Evolutionary conservation across 2,888 invertebrate genomes (phyloP).

Genomic region (Volucella inflata): DNA sequence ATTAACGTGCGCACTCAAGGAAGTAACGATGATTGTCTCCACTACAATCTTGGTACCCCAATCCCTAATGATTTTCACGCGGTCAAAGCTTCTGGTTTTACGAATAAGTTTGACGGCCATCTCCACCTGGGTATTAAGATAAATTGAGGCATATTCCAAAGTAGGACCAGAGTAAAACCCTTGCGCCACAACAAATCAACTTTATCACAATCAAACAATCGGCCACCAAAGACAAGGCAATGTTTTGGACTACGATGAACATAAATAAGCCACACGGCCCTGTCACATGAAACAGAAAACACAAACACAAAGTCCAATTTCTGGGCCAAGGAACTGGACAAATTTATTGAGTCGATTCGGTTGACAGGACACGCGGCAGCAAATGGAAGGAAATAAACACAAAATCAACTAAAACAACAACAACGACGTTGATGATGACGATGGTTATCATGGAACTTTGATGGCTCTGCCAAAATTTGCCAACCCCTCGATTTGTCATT

Average conservation of each 20-base stretch:
- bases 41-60: not conserved
- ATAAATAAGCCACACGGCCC: conserved; percentile 70
- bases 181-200: conserved; percentile 64
- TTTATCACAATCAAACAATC: conserved; percentile 60
- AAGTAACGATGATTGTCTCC: conserved; percentile 27
- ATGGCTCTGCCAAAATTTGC: conserved; percentile 67
- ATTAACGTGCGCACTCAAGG: conserved; percentile 49
- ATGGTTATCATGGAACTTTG: conserved; percentile 61
- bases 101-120: conserved; percentile 13
- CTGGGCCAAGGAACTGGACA: conserved; percentile 43
- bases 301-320: conserved; percentile 7
- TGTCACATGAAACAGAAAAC: conserved; percentile 59
- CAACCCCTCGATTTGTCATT: conserved; percentile 69
- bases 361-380: conserved; percentile 65
- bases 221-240: conserved; percentile 46
- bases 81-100: conserved; percentile 46
- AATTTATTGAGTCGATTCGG: conserved; percentile 67
- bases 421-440: conserved; percentile 23
- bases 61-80: conserved; percentile 37
- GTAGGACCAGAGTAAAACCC: conserved; percentile 10
- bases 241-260: conserved; percentile 54
- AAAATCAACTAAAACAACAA: not conserved
- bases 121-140: conserved; percentile 1
- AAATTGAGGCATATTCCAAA: conserved; percentile 22
- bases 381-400: not conserved